These are phyloP conservation scores for Scaptomyza parva DNA, from an alignment of 2,888 invertebrate species.

Conservation along the genomic window DNA sequence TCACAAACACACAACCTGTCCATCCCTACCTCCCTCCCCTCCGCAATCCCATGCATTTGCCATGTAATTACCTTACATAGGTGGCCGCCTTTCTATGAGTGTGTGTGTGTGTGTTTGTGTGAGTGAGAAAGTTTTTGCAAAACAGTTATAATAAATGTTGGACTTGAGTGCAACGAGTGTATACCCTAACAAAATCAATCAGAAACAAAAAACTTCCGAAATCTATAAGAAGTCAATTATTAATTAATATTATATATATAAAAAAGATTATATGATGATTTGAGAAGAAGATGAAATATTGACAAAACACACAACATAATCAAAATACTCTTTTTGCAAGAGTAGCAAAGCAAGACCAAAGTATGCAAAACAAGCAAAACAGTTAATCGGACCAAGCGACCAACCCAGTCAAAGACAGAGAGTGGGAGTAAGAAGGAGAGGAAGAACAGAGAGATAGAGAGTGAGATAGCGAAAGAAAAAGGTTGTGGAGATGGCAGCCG, in stretches of 20 bases:
- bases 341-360: not conserved
- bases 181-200: not conserved
- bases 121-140: slow-evolving; percentile 47
- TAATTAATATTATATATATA: too few species aligned
- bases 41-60: too few species aligned
- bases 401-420: slow-evolving; percentile 1
- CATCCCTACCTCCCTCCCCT: slow-evolving; percentile 27
- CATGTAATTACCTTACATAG: slow-evolving; percentile 66
- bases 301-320: not conserved
- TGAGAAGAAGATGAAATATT: too few species aligned
- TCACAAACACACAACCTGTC: slow-evolving; percentile 62
- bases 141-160: slow-evolving; percentile 12
- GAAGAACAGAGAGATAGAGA: slow-evolving; percentile 3
- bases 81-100: slow-evolving; percentile 25
- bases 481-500: slow-evolving; percentile 46
- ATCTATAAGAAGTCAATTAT: too few species aligned
- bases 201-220: not conserved
- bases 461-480: not conserved
- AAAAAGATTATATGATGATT: too few species aligned
- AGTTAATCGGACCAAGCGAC: slow-evolving; percentile 4
- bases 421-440: slow-evolving; percentile 14
- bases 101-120: slow-evolving; percentile 22
- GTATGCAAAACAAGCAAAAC: slow-evolving; percentile 3
- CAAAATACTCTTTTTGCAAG: not conserved
- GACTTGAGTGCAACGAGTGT: not conserved